Evolutionary conservation across 2,888 invertebrate species (phyloP).

Genomic region (Bruchidius siliquastri): DNA sequence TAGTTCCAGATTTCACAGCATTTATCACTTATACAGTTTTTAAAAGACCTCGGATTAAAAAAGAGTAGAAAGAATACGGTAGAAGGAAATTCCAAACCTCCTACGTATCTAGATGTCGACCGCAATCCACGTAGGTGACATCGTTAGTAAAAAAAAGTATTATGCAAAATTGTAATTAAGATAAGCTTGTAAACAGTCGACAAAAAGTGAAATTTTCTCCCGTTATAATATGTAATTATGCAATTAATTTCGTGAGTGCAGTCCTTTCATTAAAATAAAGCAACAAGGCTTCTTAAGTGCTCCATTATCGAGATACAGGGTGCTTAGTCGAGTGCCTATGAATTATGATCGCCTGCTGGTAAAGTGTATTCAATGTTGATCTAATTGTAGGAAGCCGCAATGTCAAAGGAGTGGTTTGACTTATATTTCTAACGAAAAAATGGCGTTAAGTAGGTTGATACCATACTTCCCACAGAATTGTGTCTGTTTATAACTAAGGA

Average conservation of each 20-base stretch:
- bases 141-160: background rate
- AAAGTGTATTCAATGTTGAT: background rate
- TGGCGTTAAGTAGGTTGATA: no score
- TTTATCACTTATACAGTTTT: background rate
- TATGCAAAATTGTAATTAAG: background rate
- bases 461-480: no score
- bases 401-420: background rate
- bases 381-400: background rate
- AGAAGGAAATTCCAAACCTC: background rate
- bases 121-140: background rate
- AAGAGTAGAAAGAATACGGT: background rate
- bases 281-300: background rate
- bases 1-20: background rate
- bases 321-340: background rate
- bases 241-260: background rate
- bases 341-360: background rate
- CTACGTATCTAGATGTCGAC: background rate
- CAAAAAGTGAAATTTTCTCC: background rate
- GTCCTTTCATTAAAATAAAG: background rate
- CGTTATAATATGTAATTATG: background rate
- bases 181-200: background rate
- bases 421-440: no score
- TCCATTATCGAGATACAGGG: background rate
- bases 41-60: background rate
- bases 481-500: no score